Conservation (phyloP, 35 echinoderm and acorn worm genomes). For the Patiria miniata region DNA sequence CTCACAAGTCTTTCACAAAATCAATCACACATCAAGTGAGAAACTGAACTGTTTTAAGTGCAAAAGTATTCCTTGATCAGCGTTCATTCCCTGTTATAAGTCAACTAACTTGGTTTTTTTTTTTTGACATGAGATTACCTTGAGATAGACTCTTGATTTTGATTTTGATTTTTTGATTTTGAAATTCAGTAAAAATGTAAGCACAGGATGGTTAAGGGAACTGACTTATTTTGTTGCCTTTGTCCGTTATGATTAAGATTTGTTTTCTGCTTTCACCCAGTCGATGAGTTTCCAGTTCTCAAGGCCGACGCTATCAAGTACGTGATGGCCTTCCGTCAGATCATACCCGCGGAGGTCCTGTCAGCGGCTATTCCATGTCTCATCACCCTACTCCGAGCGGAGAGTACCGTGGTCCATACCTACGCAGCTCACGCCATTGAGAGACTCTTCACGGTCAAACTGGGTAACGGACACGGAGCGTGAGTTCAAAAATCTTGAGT, state of each 20-base stretch:
- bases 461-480: conserved; percentile 59
- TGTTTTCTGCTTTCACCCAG: conserved; percentile 36
- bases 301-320: conserved; percentile 98
- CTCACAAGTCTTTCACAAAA: no score
- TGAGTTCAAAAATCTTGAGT: conserved; percentile 30
- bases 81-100: no score
- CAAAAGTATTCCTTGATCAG: no score
- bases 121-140: no score
- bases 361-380: conserved; percentile 60
- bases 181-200: neutral
- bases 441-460: conserved; percentile 67
- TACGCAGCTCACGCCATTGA: conserved; percentile 88
- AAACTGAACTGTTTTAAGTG: no score
- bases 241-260: neutral
- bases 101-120: no score
- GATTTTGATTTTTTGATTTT: neutral
- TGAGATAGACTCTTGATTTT: no score
- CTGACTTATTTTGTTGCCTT: neutral
- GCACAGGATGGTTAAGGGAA: neutral
- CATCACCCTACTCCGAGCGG: conserved; percentile 72
- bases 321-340: conserved; percentile 79
- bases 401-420: conserved; percentile 95
- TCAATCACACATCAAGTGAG: no score
- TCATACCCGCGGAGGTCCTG: conserved; percentile 70
- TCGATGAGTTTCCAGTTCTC: conserved; percentile 81